phyloP scores from a whole-genome alignment of 2,888 invertebrate genomes.

The Eupithecia centaureata region DNA sequence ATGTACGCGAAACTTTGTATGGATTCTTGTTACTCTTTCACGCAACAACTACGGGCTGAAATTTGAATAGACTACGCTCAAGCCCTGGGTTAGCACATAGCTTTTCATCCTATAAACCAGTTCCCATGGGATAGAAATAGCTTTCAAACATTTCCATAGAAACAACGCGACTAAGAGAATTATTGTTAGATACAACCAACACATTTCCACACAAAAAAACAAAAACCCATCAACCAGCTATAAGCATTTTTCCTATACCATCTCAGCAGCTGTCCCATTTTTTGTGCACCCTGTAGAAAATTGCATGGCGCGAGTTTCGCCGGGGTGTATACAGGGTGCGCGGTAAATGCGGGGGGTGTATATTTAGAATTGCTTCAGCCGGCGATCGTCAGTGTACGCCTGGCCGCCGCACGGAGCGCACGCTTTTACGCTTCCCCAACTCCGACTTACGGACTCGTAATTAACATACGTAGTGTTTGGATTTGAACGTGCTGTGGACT shows the following conservation, averaged over 20 bases:
- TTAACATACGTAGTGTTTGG: conserved; percentile 65
- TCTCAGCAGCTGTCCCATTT: conserved; percentile 32
- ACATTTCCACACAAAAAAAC: conserved; percentile 10
- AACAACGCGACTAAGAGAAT: too few species aligned
- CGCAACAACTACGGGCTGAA: too few species aligned
- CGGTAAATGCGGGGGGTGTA: conserved; percentile 77
- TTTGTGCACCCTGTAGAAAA: conserved; percentile 36
- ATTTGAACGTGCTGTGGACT: conserved; percentile 52
- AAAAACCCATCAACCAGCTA: conserved; percentile 22
- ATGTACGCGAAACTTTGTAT: too few species aligned
- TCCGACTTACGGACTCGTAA: conserved; percentile 62
- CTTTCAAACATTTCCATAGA: too few species aligned
- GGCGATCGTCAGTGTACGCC: conserved; percentile 72
- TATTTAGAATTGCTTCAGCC: conserved; percentile 77
- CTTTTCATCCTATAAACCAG: too few species aligned
- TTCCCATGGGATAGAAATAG: too few species aligned
- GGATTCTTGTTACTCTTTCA: too few species aligned
- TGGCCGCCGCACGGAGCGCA: conserved; percentile 63
- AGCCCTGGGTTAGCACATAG: too few species aligned
- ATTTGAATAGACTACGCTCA: too few species aligned
- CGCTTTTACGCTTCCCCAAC: conserved; percentile 59
- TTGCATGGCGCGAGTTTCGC: conserved; percentile 48
- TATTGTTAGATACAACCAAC: background rate
- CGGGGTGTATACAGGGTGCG: conserved; percentile 51
- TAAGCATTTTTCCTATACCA: conserved; percentile 18